Base-by-base conservation (phyloP, 2,888 invertebrate genomes). In the Eupsilia transversa region DNA sequence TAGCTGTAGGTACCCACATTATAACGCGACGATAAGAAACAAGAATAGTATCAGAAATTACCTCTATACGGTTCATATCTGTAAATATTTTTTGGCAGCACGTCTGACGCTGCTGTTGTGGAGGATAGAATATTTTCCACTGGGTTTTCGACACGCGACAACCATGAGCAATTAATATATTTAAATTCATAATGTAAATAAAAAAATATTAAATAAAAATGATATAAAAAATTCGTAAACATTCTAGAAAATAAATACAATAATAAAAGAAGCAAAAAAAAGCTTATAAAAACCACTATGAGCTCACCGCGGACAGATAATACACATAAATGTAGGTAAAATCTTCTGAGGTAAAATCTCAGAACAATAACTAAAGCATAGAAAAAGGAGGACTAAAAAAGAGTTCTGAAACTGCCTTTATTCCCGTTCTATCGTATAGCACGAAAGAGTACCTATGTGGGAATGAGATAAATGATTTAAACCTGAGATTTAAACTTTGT, bases 81-180 rank as follows among this genome's bases (percentile, higher is more conserved):
- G 33, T 87, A 76, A 65, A 83, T 67, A n/a, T 87, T 73, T 33
- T 82, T 74, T 41, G 69, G 77, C 10, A 56, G 56, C 3, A 17
- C n/a, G 3, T 41, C 1, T 9, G 20, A n/a, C 43, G 35, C n/a
- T n/a, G 20, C 6, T n/a, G 56, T 79, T 63, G 67, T 68, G 6
- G 49, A 64, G 52, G 74, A 83, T 84, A 33, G 61, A 59, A 38
- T 27, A 72, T 63, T 68, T 82, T 85, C 71, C 10, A 83, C 76
- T 5, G 86, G 86, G 66, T 88, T 91, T 83, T 89, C 90, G 10
- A 80, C 35, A n/a, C 91, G 87, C 3, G 91, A 91, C n/a, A 91
- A 65, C 64, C 83, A 76, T n/a, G 79, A 79, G n/a, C 80, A 77
- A 20, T 83, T 67, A n/a, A 43, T 75, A n/a, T 52, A 49, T 14